Conservation (phyloP, 2,113 vertebrate species). For the Mystacornis crossleyi region DNA sequence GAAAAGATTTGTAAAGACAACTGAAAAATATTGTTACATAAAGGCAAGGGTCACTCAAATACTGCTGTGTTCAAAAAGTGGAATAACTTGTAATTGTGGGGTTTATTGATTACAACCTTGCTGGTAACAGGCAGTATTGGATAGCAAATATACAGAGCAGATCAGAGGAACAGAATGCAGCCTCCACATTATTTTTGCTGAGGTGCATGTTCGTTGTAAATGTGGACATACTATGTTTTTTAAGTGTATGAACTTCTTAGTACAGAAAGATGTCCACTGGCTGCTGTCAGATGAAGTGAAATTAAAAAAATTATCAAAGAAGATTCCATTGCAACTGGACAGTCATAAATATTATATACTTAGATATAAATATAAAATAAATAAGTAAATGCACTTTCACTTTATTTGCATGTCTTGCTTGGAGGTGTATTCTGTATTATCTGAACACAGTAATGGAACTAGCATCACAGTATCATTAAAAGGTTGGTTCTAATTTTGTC, state of each 20-base stretch:
- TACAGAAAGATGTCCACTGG: background rate
- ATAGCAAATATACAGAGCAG: background rate
- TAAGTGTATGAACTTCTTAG: background rate
- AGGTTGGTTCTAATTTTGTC: background rate
- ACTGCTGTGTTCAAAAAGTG: background rate
- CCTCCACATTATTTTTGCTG: background rate
- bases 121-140: background rate
- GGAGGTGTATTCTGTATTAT: background rate
- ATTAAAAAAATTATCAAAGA: background rate
- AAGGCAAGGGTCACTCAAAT: background rate
- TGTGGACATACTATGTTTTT: background rate
- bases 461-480: background rate
- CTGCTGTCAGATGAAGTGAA: background rate
- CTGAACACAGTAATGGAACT: background rate
- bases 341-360: background rate
- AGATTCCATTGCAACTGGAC: background rate
- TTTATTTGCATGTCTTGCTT: background rate
- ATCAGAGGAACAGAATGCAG: background rate
- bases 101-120: background rate
- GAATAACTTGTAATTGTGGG: background rate
- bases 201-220: background rate
- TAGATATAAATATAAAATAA: background rate
- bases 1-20: background rate
- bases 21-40: background rate
- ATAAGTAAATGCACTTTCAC: background rate